Base-by-base conservation (phyloP, 2,113 vertebrate genomes). In the Eudyptes chrysolophus region DNA sequence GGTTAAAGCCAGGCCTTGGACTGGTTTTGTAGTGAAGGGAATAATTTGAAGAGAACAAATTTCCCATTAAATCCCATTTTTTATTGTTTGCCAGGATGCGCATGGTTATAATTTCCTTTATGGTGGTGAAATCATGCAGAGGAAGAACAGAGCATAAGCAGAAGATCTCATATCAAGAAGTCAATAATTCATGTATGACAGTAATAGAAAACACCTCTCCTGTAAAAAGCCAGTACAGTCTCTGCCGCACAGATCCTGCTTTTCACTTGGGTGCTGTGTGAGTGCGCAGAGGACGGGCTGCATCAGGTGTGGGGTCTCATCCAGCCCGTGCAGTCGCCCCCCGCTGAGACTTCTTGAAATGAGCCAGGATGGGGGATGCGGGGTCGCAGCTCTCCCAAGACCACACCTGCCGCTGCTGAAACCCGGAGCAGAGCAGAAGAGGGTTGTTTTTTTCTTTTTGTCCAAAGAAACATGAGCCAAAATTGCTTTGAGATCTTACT, bases 251-350 rank as follows among this genome's bases (percentile, higher is more conserved):
- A 46, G 69, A 80, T 69, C 32, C 46, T 24, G 32, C 69, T 62
- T 84, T 75, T 84, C 22, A 9, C 34, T 16, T 16, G 65, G 52
- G 25, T 57, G 26, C 34, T 70, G 40, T 58, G 62, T 26, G 55
- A 66, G 46, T 38, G 18, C 1, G 2, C 49, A 22, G 72, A 36
- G 64, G 68, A 40, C 0, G 0, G n/a, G n/a, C 52, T 49, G 34
- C 15, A 9, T 69, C 49, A 19, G 17, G 14, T 18, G 27, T 58
- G 68, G 69, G 55, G 16, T 62, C 78, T 87, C 24, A 48, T 14
- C 22, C 57, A 76, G 49, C 30, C 55, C 16, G 9, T 11, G 42
- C 66, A 7, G n/a, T 38, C 62, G 49, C 16, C 15, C 21, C 34
- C 25, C 34, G 9, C 8, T 1, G 1, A 32, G 44, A 32, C 40